Conservation (phyloP, 2,797 vertebrate genomes). For the Cryptoprocta ferox region DNA sequence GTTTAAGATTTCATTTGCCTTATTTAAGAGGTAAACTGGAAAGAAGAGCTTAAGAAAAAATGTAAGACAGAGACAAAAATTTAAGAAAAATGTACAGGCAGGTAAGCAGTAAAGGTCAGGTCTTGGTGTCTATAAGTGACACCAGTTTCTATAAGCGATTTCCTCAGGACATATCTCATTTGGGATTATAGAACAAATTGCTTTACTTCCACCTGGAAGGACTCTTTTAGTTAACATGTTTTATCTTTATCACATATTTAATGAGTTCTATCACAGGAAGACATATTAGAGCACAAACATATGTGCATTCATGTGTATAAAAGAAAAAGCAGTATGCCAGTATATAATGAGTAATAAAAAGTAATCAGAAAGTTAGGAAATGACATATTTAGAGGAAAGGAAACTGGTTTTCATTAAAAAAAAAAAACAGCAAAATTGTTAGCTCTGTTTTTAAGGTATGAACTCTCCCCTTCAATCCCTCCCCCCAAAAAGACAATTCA, state of each 20-base stretch:
- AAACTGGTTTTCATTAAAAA: background rate
- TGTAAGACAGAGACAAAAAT: background rate
- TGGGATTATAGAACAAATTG: background rate
- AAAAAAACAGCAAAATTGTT: background rate
- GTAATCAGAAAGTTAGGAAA: background rate
- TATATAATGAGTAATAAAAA: background rate
- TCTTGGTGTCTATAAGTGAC: background rate
- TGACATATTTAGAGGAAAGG: background rate
- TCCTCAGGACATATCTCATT: background rate
- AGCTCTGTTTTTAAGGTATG: background rate
- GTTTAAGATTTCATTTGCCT: background rate
- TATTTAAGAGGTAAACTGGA: background rate
- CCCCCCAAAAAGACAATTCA: background rate
- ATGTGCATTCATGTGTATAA: background rate
- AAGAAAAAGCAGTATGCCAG: background rate
- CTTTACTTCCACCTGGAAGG: background rate
- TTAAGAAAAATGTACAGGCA: background rate
- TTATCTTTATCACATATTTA: background rate
- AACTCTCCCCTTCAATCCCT: background rate
- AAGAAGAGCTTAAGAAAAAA: background rate
- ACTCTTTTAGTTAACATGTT: background rate
- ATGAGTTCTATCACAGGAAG: background rate
- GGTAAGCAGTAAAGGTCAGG: background rate
- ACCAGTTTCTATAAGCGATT: background rate
- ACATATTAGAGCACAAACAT: background rate